Evolutionary conservation across 2,113 vertebrate genomes (phyloP), one percentile per base, ranked within the genome.

Genomic region (Antennarius striatus): DNA sequence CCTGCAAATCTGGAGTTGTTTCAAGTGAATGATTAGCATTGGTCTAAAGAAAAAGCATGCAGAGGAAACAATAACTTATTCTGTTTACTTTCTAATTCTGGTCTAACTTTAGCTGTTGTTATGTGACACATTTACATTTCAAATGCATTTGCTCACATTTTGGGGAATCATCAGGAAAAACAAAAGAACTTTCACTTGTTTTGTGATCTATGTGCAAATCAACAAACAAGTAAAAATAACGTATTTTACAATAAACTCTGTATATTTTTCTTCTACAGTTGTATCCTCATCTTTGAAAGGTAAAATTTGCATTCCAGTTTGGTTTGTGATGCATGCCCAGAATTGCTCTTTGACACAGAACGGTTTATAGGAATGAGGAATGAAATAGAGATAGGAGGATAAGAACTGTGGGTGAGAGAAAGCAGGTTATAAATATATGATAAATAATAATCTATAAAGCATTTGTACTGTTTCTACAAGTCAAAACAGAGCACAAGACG

Each of bases 401-500:
- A 14, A 36, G 32, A 36, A 36, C 4, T 47, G 13, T 47, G 45
- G 45, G 13, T 15, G 4, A 28, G 10, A 29, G 22, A 29, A 6
- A 9, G 10, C 4, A 29, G 17, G 0, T 22, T 2, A 36, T 4
- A 36, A 5, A 36, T 7, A 36, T 36, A 4, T 36, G 7, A 36
- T 36, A 36, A 6, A 52, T 4, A 11, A 7, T 7, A 45, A 7
- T 9, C 10, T 17, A 55, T 42, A 5, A 40, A 45, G 47, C 15
- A 10, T 15, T 4, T 10, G 5, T 17, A 4, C 43, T 64, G 22
- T 67, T 55, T 52, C 3, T 30, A 2, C 10, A 63, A 92, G 89
- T 80, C 15, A 89, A 83, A 86, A 80, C 83, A 0, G 89, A 91
- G 12, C 68, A 63, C 42, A 88, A 68, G 66, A 88, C 65, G 0